phyloP scores from a whole-genome alignment of 2,797 vertebrate genomes.

The Alauda arvensis region DNA sequence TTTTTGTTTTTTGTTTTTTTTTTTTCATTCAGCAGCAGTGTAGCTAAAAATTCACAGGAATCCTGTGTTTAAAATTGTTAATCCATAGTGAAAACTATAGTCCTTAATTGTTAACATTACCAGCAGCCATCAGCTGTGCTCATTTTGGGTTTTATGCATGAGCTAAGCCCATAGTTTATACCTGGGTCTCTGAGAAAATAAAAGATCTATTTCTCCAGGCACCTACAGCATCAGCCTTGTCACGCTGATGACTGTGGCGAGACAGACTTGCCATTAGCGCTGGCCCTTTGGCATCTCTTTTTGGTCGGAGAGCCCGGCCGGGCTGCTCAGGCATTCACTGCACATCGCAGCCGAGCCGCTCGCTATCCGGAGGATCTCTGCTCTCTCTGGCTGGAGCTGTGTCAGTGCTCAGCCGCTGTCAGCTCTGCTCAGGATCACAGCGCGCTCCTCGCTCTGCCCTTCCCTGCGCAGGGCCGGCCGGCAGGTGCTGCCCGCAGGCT shows the following conservation, averaged over 20 bases:
- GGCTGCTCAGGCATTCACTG: not conserved
- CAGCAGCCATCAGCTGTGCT: not conserved
- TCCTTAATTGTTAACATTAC: not conserved
- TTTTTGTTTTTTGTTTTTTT: not conserved
- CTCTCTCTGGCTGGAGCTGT: not conserved
- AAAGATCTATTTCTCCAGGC: not conserved
- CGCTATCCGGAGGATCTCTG: not conserved
- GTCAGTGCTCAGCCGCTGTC: not conserved
- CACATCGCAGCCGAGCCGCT: not conserved
- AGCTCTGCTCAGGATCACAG: not conserved
- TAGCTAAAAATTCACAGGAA: conserved; percentile 32
- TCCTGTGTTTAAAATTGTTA: not conserved
- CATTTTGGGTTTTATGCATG: not conserved
- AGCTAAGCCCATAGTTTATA: not conserved
- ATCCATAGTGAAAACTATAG: not conserved
- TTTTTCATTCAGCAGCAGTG: not conserved
- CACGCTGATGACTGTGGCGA: not conserved
- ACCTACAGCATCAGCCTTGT: not conserved
- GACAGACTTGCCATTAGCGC: not conserved
- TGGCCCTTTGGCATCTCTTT: not conserved
- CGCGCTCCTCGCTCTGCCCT: not conserved
- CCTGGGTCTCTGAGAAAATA: not conserved
- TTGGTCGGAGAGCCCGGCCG: not conserved
- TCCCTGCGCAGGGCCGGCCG: not conserved
- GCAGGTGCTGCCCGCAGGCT: not conserved